Conservation (phyloP, 2,113 vertebrate genomes). For the Oncorhynchus tshawytscha region DNA sequence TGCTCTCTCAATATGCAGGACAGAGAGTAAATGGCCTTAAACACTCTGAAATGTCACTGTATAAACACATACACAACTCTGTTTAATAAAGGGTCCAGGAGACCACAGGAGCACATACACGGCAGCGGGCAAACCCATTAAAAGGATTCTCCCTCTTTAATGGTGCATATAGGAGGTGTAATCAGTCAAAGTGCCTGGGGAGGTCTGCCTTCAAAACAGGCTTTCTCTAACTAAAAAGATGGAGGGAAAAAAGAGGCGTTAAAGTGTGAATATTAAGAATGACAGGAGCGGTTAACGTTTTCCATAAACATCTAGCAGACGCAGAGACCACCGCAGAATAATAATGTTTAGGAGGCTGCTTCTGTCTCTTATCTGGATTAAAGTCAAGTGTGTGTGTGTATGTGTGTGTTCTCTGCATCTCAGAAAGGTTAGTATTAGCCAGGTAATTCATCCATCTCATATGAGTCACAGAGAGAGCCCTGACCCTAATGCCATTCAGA, state of each 20-base stretch:
- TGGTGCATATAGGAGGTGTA: slow-evolving; percentile 84
- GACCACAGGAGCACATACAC: no score
- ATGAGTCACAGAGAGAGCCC: slow-evolving; percentile 50
- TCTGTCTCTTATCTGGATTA: slow-evolving; percentile 43
- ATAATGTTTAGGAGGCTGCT: slow-evolving; percentile 72
- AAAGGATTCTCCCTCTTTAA: slow-evolving; percentile 81
- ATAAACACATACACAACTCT: slow-evolving; percentile 35
- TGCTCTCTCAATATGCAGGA: slow-evolving; percentile 72
- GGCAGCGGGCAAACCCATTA: slow-evolving; percentile 73
- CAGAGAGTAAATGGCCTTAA: slow-evolving; percentile 77
- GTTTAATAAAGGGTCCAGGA: no score
- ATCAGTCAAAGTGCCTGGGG: slow-evolving; percentile 85
- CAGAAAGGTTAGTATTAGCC: slow-evolving; percentile 60
- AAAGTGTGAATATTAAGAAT: slow-evolving; percentile 95
- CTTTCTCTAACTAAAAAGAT: slow-evolving; percentile 77
- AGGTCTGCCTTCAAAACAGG: slow-evolving; percentile 68
- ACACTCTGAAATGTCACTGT: slow-evolving; percentile 80
- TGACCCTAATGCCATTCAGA: slow-evolving; percentile 64
- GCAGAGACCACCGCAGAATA: slow-evolving; percentile 81
- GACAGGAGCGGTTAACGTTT: slow-evolving; percentile 89
- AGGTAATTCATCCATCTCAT: slow-evolving; percentile 70
- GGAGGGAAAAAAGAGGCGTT: slow-evolving; percentile 31
- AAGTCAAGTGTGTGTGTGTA: background rate
- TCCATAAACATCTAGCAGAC: slow-evolving; percentile 87
- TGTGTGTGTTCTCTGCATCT: slow-evolving; percentile 21